Evolutionary conservation across 2,113 vertebrate genomes (phyloP).

Genomic region (Anolis sagrei): DNA sequence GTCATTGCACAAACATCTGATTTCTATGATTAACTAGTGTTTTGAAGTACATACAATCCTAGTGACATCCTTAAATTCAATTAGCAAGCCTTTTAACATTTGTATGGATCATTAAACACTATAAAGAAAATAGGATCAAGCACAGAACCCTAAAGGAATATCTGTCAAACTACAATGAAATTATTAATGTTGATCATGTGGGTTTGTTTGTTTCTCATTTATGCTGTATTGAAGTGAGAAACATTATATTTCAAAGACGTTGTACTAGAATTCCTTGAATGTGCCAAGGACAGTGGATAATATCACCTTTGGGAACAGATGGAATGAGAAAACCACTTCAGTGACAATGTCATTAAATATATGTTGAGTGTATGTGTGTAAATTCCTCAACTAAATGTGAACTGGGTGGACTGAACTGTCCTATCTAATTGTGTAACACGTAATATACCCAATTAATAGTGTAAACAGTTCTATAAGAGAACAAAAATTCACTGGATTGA

Average conservation of each 20-base stretch:
- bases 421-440: no score
- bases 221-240: background rate
- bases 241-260: background rate
- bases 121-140: background rate
- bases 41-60: background rate
- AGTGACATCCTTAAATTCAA: background rate
- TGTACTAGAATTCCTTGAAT: background rate
- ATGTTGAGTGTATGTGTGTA: no score
- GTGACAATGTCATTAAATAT: no score
- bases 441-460: no score
- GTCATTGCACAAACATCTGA: background rate
- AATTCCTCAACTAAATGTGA: no score
- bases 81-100: constrained; percentile 4
- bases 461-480: no score
- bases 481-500: no score
- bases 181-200: constrained; percentile 4
- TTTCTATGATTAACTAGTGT: background rate
- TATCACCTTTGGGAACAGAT: background rate
- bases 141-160: background rate
- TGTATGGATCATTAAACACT: constrained; percentile 11
- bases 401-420: no score
- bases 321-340: background rate
- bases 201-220: background rate
- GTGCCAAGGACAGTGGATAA: background rate
- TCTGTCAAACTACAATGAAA: background rate